Evolutionary conservation across 92 coral and sea anemone genomes (phyloP).

Genomic region (Diadumene lineata): DNA sequence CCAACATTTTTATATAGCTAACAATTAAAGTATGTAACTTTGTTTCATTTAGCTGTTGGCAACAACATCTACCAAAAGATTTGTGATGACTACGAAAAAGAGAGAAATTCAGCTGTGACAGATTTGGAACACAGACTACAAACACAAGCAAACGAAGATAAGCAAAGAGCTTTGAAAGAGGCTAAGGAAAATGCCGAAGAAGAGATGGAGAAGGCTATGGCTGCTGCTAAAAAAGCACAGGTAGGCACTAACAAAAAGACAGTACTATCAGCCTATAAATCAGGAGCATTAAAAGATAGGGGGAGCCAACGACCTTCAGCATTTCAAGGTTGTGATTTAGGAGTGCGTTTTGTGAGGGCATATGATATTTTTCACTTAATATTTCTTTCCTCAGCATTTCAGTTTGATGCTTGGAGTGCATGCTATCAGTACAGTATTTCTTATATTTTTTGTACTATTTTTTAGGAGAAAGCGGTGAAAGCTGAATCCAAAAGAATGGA

Average conservation of each 20-base stretch:
- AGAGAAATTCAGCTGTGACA: slow-evolving; percentile 54
- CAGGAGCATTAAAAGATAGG: neutral
- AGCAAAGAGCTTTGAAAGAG: slow-evolving; percentile 80
- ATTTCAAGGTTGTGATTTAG: too few relatives aligned
- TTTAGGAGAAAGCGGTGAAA: slow-evolving; percentile 93
- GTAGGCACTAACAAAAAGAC: slow-evolving; percentile 30
- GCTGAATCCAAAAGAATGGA: slow-evolving; percentile 94
- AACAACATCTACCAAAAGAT: slow-evolving; percentile 80
- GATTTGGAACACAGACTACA: slow-evolving; percentile 73
- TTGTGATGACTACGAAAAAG: slow-evolving; percentile 66
- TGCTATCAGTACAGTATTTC: too few relatives aligned
- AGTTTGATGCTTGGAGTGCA: too few relatives aligned
- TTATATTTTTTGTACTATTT: neutral
- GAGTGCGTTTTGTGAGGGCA: too few relatives aligned
- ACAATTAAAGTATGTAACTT: too few relatives aligned
- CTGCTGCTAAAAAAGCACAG: slow-evolving; percentile 90
- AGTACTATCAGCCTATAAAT: too few relatives aligned
- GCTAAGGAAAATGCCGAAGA: slow-evolving; percentile 80
- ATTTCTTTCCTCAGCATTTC: too few relatives aligned
- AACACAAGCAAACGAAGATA: slow-evolving; percentile 68
- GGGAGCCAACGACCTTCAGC: too few relatives aligned
- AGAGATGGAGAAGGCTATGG: slow-evolving; percentile 74
- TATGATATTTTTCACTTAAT: too few relatives aligned
- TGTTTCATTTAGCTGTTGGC: slow-evolving; percentile 52
- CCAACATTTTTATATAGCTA: too few relatives aligned